phyloP scores from a whole-genome alignment of 2,888 invertebrate species.

The Gonocerus acuteangulatus region DNA sequence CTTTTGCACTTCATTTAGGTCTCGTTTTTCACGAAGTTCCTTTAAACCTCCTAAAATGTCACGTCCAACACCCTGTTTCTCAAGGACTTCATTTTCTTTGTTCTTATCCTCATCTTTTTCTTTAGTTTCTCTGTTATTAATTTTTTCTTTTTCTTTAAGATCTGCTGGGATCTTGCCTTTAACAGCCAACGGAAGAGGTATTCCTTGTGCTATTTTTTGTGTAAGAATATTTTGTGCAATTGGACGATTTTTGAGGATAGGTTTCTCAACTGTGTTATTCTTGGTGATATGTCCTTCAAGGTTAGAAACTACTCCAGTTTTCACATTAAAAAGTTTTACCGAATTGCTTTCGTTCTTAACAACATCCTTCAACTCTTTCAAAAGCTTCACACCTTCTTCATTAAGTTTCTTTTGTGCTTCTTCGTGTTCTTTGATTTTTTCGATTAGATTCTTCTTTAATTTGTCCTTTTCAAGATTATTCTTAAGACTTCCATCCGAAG shows the following conservation, averaged over 20 bases:
- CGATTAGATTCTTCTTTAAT: constrained; percentile 46
- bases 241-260: neutral
- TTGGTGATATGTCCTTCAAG: constrained; percentile 18
- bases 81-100: constrained; percentile 11
- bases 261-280: neutral
- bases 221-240: constrained; percentile 8
- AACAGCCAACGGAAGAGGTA: constrained; percentile 35
- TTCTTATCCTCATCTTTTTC: constrained; percentile 5
- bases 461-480: constrained; percentile 40
- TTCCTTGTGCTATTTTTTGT: constrained; percentile 35
- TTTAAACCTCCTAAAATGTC: constrained; percentile 34
- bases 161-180: constrained; percentile 19
- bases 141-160: neutral
- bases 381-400: constrained; percentile 22
- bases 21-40: constrained; percentile 37
- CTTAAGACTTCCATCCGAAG: constrained; percentile 41
- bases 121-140: neutral
- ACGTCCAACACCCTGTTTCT: constrained; percentile 27
- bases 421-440: constrained; percentile 60
- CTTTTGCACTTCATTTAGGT: constrained; percentile 29
- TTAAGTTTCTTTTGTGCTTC: constrained; percentile 53
- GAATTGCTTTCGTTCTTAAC: constrained; percentile 17
- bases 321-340: neutral
- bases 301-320: neutral
- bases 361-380: constrained; percentile 24